These are phyloP conservation scores for Eristalis tenax DNA, from an alignment of 2,888 invertebrate genomes.

Conservation along the genomic window DNA sequence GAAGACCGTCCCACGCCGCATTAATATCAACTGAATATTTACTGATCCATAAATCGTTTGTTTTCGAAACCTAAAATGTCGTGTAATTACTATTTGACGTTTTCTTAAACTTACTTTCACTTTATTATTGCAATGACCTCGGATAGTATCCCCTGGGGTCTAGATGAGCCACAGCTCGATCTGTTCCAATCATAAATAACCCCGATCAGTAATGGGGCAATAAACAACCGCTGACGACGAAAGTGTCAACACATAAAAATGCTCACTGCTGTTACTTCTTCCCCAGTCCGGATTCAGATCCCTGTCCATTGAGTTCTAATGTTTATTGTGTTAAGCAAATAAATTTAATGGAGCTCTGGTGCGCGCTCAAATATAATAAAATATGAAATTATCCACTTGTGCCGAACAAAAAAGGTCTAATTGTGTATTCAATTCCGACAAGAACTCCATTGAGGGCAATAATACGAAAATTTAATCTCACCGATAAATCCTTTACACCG, in stretches of 20 bases:
- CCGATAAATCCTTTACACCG: constrained; percentile 43
- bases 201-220: constrained; percentile 54
- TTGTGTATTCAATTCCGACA: constrained; percentile 38
- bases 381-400: constrained; percentile 67
- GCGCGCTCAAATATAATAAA: constrained; percentile 42
- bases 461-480: constrained; percentile 63
- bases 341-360: constrained; percentile 55
- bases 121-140: constrained; percentile 20
- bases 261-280: constrained; percentile 28
- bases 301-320: constrained; percentile 61
- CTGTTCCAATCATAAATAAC: constrained; percentile 41
- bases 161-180: constrained; percentile 22
- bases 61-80: not conserved
- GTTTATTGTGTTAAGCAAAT: constrained; percentile 51
- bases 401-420: constrained; percentile 31
- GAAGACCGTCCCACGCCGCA: not conserved
- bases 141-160: not conserved
- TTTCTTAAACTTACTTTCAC: constrained; percentile 24
- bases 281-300: constrained; percentile 4
- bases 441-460: constrained; percentile 51
- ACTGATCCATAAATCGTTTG: constrained; percentile 16
- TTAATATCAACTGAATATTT: constrained; percentile 20
- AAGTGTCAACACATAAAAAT: constrained; percentile 66
- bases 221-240: constrained; percentile 68
- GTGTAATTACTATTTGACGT: constrained; percentile 35